Evolutionary conservation across 2,797 vertebrate species (phyloP).

Genomic region (Dendrocincla tyrannina): DNA sequence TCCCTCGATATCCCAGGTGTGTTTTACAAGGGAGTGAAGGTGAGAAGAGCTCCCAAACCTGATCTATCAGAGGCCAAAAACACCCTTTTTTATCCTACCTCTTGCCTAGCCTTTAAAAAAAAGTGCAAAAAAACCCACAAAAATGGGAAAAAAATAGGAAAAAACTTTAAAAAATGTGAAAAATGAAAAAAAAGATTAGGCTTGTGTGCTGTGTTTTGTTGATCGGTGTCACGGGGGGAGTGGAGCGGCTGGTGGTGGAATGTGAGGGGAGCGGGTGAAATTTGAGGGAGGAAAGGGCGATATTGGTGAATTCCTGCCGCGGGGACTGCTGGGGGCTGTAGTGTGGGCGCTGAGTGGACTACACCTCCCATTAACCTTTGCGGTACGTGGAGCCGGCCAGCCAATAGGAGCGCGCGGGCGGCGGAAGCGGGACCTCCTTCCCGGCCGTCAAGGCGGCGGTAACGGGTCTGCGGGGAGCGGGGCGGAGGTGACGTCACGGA

Average conservation of each 20-base stretch:
- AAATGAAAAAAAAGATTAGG: background rate
- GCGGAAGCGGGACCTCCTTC: background rate
- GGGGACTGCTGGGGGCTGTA: background rate
- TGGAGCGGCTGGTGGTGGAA: background rate
- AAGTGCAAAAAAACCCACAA: background rate
- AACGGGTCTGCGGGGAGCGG: background rate
- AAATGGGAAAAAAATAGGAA: background rate
- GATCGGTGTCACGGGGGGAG: background rate
- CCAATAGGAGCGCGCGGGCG: background rate
- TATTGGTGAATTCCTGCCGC: too few relatives aligned
- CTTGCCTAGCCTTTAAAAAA: background rate
- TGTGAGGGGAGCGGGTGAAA: background rate
- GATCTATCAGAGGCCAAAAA: background rate
- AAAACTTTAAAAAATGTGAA: background rate
- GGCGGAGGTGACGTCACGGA: background rate
- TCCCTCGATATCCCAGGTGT: background rate
- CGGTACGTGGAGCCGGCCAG: accelerated
- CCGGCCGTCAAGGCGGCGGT: background rate
- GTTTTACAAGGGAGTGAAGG: background rate
- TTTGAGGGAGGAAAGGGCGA: background rate
- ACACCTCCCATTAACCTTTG: accelerated
- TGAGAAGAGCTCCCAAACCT: background rate
- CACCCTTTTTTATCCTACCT: background rate
- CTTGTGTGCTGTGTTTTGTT: background rate
- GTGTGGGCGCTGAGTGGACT: background rate